Evolutionary conservation across 2,113 vertebrate genomes (phyloP).

Genomic region (Carassius carassius): DNA sequence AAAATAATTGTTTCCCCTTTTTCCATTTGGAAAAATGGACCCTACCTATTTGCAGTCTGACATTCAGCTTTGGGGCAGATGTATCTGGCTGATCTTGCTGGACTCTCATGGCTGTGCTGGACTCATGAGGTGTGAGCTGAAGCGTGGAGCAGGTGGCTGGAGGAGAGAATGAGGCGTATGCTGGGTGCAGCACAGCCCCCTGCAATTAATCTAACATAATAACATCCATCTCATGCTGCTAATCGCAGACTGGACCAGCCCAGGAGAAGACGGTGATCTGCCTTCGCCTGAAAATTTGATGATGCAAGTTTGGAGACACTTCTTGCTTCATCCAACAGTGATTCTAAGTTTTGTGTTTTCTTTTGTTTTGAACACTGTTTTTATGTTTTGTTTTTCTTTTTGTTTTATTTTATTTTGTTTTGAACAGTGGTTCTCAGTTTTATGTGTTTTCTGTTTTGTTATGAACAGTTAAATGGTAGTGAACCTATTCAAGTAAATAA

Average conservation of each 20-base stretch:
- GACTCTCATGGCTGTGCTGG: conserved; percentile 22
- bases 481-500: too few species aligned
- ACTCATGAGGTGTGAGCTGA: conserved; percentile 26
- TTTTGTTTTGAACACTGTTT: too few species aligned
- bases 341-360: neutral
- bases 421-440: too few species aligned
- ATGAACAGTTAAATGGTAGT: too few species aligned
- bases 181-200: conserved; percentile 26
- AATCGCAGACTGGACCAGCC: conserved; percentile 17
- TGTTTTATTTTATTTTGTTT: neutral
- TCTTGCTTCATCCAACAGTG: neutral
- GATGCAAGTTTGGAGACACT: neutral
- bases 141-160: conserved; percentile 65
- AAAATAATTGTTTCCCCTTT: conserved; percentile 25
- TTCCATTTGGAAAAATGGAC: conserved; percentile 30
- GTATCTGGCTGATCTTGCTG: conserved; percentile 52
- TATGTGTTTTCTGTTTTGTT: too few species aligned
- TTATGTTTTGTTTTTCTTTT: neutral
- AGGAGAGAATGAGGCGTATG: conserved; percentile 59
- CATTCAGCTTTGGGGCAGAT: conserved; percentile 46
- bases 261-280: neutral
- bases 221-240: conserved; percentile 27
- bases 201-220: conserved; percentile 53
- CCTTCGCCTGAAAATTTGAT: neutral
- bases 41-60: conserved; percentile 31